Evolutionary conservation across 1,140 invertebrate species (phyloP), one percentile per base, ranked within the genome.

Genomic region (Nomia melanderi): DNA sequence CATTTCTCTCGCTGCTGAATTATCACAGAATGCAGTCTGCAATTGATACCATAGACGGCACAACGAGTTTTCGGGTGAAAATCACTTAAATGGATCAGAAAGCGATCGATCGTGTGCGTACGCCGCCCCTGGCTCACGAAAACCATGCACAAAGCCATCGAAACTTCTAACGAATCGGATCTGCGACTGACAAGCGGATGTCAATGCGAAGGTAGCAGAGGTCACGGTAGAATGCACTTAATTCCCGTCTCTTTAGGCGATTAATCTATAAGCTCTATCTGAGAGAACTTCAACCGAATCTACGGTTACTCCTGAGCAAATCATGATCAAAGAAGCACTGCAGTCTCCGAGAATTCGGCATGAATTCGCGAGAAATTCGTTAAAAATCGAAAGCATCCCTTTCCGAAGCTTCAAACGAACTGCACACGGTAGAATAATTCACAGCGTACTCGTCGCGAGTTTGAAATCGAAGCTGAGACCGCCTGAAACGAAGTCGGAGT

Each of bases 61-160:
- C n/a, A 54, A 44, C 41, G 23, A 56, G 54, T 31, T 29, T 14
- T 11, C 14, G n/a, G 9, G 44, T 23, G 63, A 41, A 33, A 69
- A 76, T 69, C 64, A 50, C 65, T 76, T 76, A 59, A 76, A 76
- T 33, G 64, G 73, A 69, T 76, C 65, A 39, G 73, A 39, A 47
- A 56, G 53, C 53, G 72, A 66, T 59, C 54, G 73, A 76, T 76
- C 31, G 73, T 27, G 8, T 1, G 29, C 17, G 12, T 9, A 29
- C 11, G 8, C 23, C 39, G 54, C 73, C 39, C 12, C 29, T 20
- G 56, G 69, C 12, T 9, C 29, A 29, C 11, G 29, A 41, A 44
- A 75, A 75, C 39, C 41, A 12, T 12, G 62, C 73, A 59, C 20
- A 59, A 69, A 76, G 73, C 73, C 64, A 60, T 76, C 39, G 73